Evolutionary conservation across 2,113 vertebrate genomes (phyloP), one percentile per base, ranked within the genome.

Genomic region (Trinectes maculatus): DNA sequence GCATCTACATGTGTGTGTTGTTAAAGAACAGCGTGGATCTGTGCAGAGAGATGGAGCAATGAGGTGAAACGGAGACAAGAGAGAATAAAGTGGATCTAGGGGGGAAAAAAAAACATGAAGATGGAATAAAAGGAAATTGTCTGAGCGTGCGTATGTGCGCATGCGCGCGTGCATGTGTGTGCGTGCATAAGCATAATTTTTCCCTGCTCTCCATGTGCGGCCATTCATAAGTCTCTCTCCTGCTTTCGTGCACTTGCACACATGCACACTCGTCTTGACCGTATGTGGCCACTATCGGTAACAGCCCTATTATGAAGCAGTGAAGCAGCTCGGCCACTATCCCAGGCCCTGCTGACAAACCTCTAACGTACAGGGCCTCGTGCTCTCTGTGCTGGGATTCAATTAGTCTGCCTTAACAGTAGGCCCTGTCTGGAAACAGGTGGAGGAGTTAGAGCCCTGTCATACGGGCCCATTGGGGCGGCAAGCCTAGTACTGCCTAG

Each of bases 371-470:
- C 78, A n/a, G 68, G 63, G 46, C 57, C 71, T 58, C 36, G 44
- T 71, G 63, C 68, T 71, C 56, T 72, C 71, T 39, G 59, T 48
- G 62, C 80, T 54, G 78, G 61, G 79, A 85, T 90, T 85, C 74
- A 85, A 85, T 89, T 88, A 88, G 74, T 65, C 43, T 71, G 31
- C 60, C 77, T n/a, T 65, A 62, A 77, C 68, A 68, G 70, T 70
- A 6, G 44, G 63, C 43, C 49, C 74, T 19, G 64, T 51, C 43
- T 24, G 28, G 62, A 82, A 81, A 57, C 54, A 77, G 85, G 75
- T 54, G 56, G 64, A 85, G 81, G 80, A 89, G 77, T 87, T 89
- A 89, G 74, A 86, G 84, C 47, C 74, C 67, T 85, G 85, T 91
- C 87, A 85, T 73, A 71, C 46, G 76, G 80, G 59, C 70, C 84